Percentiles rank a stretch among this genome's conserved stretches.
phyloP scores from a whole-genome alignment of 1,140 invertebrate species.

The Frieseomelitta varia region DNA sequence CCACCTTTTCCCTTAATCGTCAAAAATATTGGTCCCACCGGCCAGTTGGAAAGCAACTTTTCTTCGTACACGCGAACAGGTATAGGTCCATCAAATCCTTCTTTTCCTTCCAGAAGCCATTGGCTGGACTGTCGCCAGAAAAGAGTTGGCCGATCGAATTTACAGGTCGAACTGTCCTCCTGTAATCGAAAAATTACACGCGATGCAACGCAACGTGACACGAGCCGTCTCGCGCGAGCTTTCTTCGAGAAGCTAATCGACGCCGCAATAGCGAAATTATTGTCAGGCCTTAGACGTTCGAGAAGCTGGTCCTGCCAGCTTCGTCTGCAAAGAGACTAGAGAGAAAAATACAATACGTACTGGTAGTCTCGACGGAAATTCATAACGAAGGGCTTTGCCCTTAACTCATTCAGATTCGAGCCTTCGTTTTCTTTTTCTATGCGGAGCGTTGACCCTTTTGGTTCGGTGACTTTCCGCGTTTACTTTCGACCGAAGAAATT shows the following conservation, averaged over 20 bases:
- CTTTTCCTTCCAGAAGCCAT: neutral
- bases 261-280: conserved; percentile 13
- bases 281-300: neutral
- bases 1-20: conserved; percentile 69
- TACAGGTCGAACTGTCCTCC: conserved; percentile 53
- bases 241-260: conserved; percentile 17
- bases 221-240: conserved; percentile 35
- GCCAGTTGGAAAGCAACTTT: conserved; percentile 35
- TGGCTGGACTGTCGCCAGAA: conserved; percentile 70
- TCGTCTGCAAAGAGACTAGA: neutral
- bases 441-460: conserved; percentile 1
- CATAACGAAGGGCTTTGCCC: conserved; percentile 25
- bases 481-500: conserved; percentile 22
- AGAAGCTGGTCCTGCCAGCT: neutral
- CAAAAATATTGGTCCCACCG: conserved; percentile 72
- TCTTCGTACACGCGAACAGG: neutral
- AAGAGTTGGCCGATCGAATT: conserved; percentile 70
- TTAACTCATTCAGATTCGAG: conserved; percentile 16
- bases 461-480: neutral
- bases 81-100: conserved; percentile 13
- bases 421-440: conserved; percentile 2
- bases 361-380: conserved; percentile 17
- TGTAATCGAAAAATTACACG: conserved; percentile 67
- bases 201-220: conserved; percentile 62
- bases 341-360: neutral